phyloP scores from a whole-genome alignment of 2,113 vertebrate genomes.

The Tyto alba region DNA sequence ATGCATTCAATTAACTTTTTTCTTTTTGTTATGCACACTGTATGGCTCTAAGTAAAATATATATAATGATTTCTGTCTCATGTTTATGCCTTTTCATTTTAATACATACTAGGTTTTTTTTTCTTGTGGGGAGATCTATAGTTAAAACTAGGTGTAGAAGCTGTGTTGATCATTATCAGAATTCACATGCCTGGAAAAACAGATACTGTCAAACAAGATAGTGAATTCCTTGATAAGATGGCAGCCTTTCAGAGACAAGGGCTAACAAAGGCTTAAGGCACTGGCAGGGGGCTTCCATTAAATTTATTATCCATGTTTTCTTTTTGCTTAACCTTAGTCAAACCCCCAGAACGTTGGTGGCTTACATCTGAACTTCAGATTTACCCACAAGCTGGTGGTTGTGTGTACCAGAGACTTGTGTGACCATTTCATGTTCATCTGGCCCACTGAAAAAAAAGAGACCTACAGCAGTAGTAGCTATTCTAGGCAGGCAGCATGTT shows the following conservation, averaged over 20 bases:
- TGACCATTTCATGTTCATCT: background rate
- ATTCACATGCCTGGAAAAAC: background rate
- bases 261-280: background rate
- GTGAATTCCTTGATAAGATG: background rate
- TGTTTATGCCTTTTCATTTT: background rate
- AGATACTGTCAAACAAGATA: background rate
- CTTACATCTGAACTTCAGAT: background rate
- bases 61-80: background rate
- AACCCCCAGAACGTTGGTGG: rapidly evolving
- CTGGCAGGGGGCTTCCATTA: background rate
- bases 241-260: background rate
- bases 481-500: background rate
- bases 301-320: background rate
- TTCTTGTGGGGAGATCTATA: background rate
- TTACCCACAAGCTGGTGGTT: background rate
- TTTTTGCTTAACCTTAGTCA: background rate
- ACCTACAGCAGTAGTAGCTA: background rate
- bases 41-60: background rate
- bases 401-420: background rate
- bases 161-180: background rate
- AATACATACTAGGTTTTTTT: background rate
- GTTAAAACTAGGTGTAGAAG: background rate
- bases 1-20: background rate
- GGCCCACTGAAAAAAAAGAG: background rate
- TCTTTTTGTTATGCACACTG: background rate